phyloP scores from a whole-genome alignment of 1,140 invertebrate genomes.

The Lepeophtheirus salmonis region DNA sequence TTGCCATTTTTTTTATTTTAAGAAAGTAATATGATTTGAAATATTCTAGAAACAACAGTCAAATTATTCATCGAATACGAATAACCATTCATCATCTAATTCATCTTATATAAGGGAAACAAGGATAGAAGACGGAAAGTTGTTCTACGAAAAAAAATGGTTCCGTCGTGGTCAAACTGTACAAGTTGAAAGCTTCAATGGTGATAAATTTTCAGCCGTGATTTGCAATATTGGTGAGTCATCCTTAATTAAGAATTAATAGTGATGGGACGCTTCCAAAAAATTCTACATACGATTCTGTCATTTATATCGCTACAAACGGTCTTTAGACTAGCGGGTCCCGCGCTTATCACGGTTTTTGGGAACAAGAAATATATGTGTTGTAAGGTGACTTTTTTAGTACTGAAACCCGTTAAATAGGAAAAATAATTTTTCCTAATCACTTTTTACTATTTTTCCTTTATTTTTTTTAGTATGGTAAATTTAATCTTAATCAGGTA shows the following conservation, averaged over 20 bases:
- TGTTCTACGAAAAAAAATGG: slow-evolving; percentile 34
- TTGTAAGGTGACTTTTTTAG: not conserved
- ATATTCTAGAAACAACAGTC: too few relatives aligned
- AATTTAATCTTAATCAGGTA: too few relatives aligned
- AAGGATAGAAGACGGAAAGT: slow-evolving; percentile 30
- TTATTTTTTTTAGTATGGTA: too few relatives aligned
- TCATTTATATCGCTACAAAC: not conserved
- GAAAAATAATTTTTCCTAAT: too few relatives aligned
- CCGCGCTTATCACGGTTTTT: not conserved
- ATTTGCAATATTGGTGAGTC: slow-evolving; percentile 3
- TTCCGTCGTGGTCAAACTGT: slow-evolving; percentile 22
- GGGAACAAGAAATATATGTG: not conserved
- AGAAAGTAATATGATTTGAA: too few relatives aligned
- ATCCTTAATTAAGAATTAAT: not conserved
- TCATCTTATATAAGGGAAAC: slow-evolving; percentile 23
- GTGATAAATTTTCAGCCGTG: slow-evolving; percentile 8
- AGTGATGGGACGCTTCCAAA: not conserved
- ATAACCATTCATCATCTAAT: too few relatives aligned
- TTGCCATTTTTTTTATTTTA: too few relatives aligned
- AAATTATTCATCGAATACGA: too few relatives aligned
- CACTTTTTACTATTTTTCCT: too few relatives aligned
- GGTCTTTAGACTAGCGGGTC: not conserved
- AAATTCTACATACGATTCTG: not conserved
- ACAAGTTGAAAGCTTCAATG: slow-evolving; percentile 13
- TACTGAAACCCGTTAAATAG: not conserved